Base-by-base conservation (phyloP, 2,888 invertebrate species). In the Pomacea canaliculata region DNA sequence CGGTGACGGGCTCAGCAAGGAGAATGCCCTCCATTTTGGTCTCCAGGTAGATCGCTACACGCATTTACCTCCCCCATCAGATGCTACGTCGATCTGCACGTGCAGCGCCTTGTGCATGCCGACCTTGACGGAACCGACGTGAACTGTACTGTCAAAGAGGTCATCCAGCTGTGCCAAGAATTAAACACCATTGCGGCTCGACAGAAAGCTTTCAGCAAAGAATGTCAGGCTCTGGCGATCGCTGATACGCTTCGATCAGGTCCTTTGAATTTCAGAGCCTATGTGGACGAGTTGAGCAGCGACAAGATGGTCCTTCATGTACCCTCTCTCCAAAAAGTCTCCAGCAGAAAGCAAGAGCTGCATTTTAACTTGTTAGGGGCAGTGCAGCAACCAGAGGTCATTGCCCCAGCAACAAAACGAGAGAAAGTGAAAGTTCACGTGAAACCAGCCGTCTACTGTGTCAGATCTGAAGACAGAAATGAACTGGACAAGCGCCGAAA, bases 61-160 rank as follows among this genome's bases (percentile, higher is more conserved):
- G 0, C 84, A 84, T 65, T 84, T 76, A 84, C 84, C 7, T 84
- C 84, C n/a, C 84, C 84, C 19, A 81, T 84, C n/a, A 73, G 84
- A 56, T 66, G 84, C 56, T 84, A 82, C 73, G 79, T 77, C 19
- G 84, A 84, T 67, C 71, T 83, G 37, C 74, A 83, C 46, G 76
- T 78, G 16, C 83, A 86, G 51, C 76, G 85, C n/a, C 78, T 84
- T 12, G 65, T 86, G 7, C 82, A 83, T 77, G 82, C 83, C n/a
- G 75, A 73, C 48, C 68, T 79, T 49, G 73, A 73, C 60, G 74
- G 69, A 13, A 49, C 10, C 19, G 16, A 59, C 9, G 49, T 69
- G 5, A 49, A 5, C 49, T 85, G 85, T 63, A 79, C 72, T 8
- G 73, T 75, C 13, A 69, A 77, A 8, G 84, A 85, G 67, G 74